Evolutionary conservation across 2,797 vertebrate genomes (phyloP).

Genomic region (Chlorospingus flavigularis): DNA sequence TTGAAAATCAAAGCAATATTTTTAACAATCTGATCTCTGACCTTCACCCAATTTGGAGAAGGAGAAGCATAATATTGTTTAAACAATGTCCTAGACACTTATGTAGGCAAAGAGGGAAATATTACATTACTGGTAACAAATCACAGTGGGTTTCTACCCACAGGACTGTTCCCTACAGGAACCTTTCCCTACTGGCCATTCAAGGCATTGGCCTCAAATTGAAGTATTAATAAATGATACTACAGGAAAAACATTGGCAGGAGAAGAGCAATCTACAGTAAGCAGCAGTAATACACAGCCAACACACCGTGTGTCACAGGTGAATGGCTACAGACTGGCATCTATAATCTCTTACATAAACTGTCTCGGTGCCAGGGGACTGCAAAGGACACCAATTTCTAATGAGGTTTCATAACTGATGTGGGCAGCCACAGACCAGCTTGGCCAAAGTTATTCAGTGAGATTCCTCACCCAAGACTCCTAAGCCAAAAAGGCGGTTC

Average conservation of each 20-base stretch:
- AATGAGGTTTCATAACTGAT: neutral
- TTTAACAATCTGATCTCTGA: neutral
- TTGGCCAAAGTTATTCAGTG: neutral
- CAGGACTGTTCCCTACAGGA: neutral
- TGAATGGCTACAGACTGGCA: neutral
- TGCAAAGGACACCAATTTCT: neutral
- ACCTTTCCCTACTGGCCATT: neutral
- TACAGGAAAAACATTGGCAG: neutral
- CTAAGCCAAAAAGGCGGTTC: neutral
- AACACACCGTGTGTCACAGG: neutral
- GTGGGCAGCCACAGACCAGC: neutral
- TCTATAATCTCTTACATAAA: neutral
- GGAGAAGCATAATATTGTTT: neutral
- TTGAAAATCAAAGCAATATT: neutral
- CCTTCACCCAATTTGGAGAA: neutral
- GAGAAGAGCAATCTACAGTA: neutral
- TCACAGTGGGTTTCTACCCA: neutral
- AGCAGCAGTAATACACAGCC: neutral
- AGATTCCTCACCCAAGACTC: neutral
- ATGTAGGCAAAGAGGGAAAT: fast-evolving
- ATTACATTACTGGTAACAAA: neutral
- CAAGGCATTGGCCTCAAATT: neutral
- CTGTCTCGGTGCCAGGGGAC: neutral
- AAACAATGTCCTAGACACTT: fast-evolving
- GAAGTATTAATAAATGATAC: neutral